These are phyloP conservation scores for Caradrina kadenii DNA, from an alignment of 2,888 invertebrate genomes.

Conservation along the genomic window DNA sequence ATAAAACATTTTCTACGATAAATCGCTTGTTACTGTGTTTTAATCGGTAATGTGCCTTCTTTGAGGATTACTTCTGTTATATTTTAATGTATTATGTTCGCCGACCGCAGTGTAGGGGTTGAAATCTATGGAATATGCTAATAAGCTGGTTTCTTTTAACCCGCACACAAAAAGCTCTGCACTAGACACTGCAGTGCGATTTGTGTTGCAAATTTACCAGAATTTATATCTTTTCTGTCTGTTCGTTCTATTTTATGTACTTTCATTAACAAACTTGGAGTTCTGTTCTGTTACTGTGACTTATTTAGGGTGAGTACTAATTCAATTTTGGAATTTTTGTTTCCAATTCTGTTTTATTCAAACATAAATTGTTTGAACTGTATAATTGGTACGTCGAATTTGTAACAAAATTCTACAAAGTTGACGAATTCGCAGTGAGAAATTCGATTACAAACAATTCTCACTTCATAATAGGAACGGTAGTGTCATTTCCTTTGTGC, in stretches of 20 bases:
- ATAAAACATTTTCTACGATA: constrained; percentile 87
- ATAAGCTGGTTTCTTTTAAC: constrained; percentile 87
- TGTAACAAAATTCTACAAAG: constrained; percentile 40
- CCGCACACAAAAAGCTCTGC: constrained; percentile 89
- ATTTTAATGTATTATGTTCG: constrained; percentile 64
- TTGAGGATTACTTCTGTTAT: constrained; percentile 69
- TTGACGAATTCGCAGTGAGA: constrained; percentile 37
- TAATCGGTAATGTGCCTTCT: constrained; percentile 84
- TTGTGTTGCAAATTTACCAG: constrained; percentile 88
- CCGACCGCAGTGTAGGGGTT: constrained; percentile 75
- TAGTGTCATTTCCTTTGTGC: constrained; percentile 83
- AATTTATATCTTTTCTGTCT: constrained; percentile 67
- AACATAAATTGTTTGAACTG: constrained; percentile 35
- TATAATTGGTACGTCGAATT: constrained; percentile 33
- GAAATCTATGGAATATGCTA: constrained; percentile 86
- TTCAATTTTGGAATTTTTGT: constrained; percentile 47
- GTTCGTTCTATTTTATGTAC: constrained; percentile 53
- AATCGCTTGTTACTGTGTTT: constrained; percentile 83
- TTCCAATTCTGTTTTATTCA: constrained; percentile 43
- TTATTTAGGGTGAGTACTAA: constrained; percentile 36
- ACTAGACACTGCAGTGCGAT: constrained; percentile 90
- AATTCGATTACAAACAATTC: constrained; percentile 60
- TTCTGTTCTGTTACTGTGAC: constrained; percentile 33
- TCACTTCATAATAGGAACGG: constrained; percentile 66
- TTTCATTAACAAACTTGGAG: constrained; percentile 34